Conservation (phyloP, 2,797 vertebrate species). For the Pempheris klunzingeri region DNA sequence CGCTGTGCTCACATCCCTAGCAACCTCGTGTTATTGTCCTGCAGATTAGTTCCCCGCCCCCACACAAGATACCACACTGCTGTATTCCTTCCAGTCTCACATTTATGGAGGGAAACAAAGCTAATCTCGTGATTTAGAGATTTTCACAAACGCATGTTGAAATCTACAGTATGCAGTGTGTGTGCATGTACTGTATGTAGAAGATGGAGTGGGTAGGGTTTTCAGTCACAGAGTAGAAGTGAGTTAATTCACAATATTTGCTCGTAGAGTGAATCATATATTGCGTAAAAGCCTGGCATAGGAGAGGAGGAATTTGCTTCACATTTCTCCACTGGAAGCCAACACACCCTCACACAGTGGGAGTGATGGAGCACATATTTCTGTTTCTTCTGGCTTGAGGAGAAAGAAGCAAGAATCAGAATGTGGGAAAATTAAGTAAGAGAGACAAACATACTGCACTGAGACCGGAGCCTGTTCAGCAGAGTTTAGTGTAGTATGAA, state of each 20-base stretch:
- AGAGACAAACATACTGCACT: conserved; percentile 26
- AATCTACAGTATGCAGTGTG: background rate
- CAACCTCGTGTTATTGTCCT: conserved; percentile 69
- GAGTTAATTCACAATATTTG: conserved; percentile 55
- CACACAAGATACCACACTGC: conserved; percentile 41
- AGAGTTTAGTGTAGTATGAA: conserved; percentile 1
- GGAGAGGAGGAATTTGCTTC: conserved; percentile 59
- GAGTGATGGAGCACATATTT: conserved; percentile 65
- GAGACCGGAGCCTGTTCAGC: conserved; percentile 17
- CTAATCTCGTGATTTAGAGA: conserved; percentile 2
- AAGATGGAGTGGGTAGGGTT: conserved; percentile 35
- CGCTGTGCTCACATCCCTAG: conserved; percentile 59
- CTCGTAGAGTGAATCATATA: conserved; percentile 52
- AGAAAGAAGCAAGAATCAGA: conserved; percentile 34
- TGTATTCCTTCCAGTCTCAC: conserved; percentile 33
- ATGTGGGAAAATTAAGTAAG: conserved; percentile 49
- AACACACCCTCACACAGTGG: conserved; percentile 63
- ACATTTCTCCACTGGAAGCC: conserved; percentile 63
- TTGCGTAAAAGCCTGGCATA: conserved; percentile 62
- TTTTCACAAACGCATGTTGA: background rate
- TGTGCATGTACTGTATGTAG: conserved; percentile 9
- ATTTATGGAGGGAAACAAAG: conserved; percentile 41
- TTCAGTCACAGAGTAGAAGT: conserved; percentile 36
- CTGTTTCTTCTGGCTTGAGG: conserved; percentile 46
- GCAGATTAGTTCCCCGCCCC: conserved; percentile 56